Conservation (phyloP, 2,797 vertebrate species). For the Sarcoramphus papa region DNA sequence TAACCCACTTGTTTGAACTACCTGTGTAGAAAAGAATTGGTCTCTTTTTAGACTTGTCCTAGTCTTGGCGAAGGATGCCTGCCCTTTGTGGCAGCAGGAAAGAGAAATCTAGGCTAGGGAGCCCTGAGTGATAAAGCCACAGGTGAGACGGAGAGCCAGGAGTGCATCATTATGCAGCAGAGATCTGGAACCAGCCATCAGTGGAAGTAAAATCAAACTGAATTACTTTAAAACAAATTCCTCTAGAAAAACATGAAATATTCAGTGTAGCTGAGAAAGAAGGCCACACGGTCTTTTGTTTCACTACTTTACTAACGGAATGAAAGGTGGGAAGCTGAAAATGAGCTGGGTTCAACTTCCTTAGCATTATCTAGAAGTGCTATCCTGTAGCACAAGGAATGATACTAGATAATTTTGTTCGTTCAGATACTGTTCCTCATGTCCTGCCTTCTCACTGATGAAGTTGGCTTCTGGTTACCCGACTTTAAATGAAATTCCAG, state of each 20-base stretch:
- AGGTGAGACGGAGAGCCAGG: neutral
- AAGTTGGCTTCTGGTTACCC: neutral
- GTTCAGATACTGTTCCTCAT: neutral
- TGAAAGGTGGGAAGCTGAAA: neutral
- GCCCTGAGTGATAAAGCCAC: neutral
- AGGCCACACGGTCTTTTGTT: neutral
- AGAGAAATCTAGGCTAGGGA: neutral
- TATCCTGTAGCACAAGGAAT: neutral
- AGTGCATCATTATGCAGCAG: neutral
- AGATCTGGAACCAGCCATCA: neutral
- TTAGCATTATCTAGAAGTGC: neutral
- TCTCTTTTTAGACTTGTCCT: neutral
- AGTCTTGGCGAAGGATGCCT: neutral
- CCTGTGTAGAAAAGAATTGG: neutral
- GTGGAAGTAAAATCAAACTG: neutral
- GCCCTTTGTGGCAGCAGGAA: neutral
- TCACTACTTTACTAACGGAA: neutral
- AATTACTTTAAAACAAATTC: neutral
- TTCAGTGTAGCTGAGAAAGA: neutral
- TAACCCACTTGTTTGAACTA: neutral
- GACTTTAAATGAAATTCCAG: neutral
- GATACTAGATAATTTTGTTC: neutral
- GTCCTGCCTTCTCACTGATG: neutral
- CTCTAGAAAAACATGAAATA: neutral
- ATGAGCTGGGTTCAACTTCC: neutral